A percentile compares a stretch with the other conserved stretches of the same genome.
Conservation (phyloP, 2,888 invertebrate species). For the Cenopis cana region DNA sequence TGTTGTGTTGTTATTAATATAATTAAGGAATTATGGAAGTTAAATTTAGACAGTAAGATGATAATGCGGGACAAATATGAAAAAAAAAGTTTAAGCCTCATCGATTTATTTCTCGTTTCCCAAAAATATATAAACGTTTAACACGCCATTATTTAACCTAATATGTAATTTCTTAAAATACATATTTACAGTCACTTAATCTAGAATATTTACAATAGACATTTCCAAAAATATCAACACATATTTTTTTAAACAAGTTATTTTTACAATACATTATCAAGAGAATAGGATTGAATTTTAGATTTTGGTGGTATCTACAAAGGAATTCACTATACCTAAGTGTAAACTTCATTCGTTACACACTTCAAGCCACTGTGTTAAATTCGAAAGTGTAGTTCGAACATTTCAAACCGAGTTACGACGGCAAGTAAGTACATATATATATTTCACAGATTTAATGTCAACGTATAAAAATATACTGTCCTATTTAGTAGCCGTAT, state of each 20-base stretch:
- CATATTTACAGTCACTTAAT: slow-evolving; percentile 9
- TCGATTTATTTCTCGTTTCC: slow-evolving; percentile 4
- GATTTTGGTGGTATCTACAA: neutral
- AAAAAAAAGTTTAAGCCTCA: neutral
- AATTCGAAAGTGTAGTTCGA: neutral
- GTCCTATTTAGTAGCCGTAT: slow-evolving; percentile 81
- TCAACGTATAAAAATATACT: neutral
- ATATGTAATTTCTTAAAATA: slow-evolving; percentile 1
- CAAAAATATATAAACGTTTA: slow-evolving; percentile 30
- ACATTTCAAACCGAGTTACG: neutral
- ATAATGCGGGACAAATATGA: neutral
- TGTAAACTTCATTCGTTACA: neutral
- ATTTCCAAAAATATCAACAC: slow-evolving; percentile 38
- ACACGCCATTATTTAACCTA: neutral
- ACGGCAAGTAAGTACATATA: neutral
- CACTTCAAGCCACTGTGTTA: neutral
- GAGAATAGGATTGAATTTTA: neutral
- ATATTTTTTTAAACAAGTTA: slow-evolving; percentile 5
- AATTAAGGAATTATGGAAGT: too few species aligned
- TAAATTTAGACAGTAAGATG: neutral
- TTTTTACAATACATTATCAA: neutral
- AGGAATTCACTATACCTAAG: neutral
- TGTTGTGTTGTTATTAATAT: too few species aligned
- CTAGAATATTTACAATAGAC: slow-evolving; percentile 32
- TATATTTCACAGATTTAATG: neutral